These are phyloP conservation scores for Pogona vitticeps DNA, from an alignment of 2,113 vertebrate species.

Conservation along the genomic window DNA sequence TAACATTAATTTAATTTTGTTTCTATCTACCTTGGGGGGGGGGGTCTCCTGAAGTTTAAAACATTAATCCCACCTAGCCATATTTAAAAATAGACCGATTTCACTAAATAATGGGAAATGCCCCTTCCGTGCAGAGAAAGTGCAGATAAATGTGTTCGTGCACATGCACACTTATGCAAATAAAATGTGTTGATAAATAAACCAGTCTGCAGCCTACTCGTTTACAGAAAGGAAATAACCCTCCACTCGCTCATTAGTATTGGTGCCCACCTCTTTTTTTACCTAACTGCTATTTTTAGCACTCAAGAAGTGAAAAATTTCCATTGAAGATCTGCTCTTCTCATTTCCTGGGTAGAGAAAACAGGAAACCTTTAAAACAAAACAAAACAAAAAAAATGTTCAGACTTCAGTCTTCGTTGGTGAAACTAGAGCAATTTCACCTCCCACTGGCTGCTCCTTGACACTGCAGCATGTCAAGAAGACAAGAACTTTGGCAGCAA, in stretches of 20 bases:
- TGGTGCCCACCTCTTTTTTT: conserved; percentile 61
- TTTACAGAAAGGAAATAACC: conserved; percentile 65
- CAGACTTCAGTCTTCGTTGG: conserved; percentile 29
- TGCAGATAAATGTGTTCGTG: background rate
- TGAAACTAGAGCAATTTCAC: conserved; percentile 45
- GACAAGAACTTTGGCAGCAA: background rate
- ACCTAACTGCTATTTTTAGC: conserved; percentile 85
- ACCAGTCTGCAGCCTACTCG: conserved; percentile 20
- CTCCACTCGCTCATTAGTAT: conserved; percentile 22
- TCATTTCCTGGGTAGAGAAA: conserved; percentile 77
- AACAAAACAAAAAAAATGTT: background rate
- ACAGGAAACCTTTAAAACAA: conserved; percentile 76
- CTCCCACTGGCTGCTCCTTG: conserved; percentile 63
- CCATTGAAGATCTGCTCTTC: conserved; percentile 78
- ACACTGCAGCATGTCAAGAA: conserved; percentile 22
- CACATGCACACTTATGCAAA: background rate
- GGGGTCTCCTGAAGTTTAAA: background rate
- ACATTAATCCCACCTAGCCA: background rate
- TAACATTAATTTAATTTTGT: background rate
- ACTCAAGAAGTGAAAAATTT: conserved; percentile 77
- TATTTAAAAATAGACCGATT: conserved; percentile 12
- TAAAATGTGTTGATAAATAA: conserved; percentile 47
- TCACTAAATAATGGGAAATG: conserved; percentile 25
- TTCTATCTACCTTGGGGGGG: background rate
- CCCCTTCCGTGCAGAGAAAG: background rate